Base-by-base conservation (phyloP, 2,797 vertebrate species). In the Neosilurus hyrtlii region DNA sequence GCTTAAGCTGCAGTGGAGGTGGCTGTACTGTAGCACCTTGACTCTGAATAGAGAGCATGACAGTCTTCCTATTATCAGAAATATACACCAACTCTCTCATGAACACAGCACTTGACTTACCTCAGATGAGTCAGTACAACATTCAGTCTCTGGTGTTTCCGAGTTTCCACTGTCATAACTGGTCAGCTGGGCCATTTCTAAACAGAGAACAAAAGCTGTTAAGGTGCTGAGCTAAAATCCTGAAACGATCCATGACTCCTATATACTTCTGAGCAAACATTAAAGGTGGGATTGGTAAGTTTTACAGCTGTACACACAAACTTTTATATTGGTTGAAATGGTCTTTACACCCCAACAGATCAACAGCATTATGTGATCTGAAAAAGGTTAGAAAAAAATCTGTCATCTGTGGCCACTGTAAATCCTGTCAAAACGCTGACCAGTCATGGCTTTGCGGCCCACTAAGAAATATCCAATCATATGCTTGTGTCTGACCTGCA, bases 181-280 rank as follows among this genome's bases (percentile, higher is more conserved):
- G 95, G 95, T 98, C 93, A 99, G 90, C 90, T 98, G 97, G 93
- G 95, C 96, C 96, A 99, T 98, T 96, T 99, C 97, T 99, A 87
- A 11, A 90, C 1, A 79, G 35, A 79, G 18, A 11, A 78, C 37
- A 63, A 76, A 57, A 22, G 3, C 14, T 65, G 16, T 65, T 4
- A 26, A 63, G 4, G 49, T 0, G 26, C 8, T 43, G 54, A 75
- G 20, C 52, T 35, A 18, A 57, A 73, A 10, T 24, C 75, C 37
- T 76, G 35, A 61, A 78, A 63, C 2, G 1, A 24, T 15, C 24
- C 2, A 10, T 78, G 20, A 51, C 10, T 26, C 30, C 14, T 43
- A 43, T 61, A 43, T 9, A 43, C 6, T 37, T 76, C 37, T 7
- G 6, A 57, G 26, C 52, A 2, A 51, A 62, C 22, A n/a, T 61